phyloP scores from a whole-genome alignment of 1,140 invertebrate species.

The Eubasilissa regina region DNA sequence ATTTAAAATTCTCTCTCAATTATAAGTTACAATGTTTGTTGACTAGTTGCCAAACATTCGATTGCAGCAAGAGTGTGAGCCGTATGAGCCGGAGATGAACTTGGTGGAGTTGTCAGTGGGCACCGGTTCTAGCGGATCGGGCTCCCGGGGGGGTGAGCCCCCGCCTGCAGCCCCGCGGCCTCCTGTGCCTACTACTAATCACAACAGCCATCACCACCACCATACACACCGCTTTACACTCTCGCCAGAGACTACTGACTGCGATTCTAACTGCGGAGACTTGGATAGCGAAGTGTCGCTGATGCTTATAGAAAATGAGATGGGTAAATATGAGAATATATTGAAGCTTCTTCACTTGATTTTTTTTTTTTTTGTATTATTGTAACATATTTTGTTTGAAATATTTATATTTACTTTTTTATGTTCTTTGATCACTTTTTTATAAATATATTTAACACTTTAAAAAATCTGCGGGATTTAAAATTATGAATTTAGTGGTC shows the following conservation, averaged over 20 bases:
- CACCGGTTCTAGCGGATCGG: slow-evolving; percentile 78
- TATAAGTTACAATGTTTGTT: too few species aligned
- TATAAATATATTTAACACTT: too few species aligned
- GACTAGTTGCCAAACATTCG: slow-evolving; percentile 44
- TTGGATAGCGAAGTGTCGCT: slow-evolving; percentile 86
- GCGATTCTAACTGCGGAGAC: slow-evolving; percentile 90
- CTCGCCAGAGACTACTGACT: slow-evolving; percentile 96
- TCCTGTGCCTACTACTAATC: background rate
- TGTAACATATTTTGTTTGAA: too few species aligned
- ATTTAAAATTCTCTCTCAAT: too few species aligned
- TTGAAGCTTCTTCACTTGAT: too few species aligned
- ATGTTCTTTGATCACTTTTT: too few species aligned
- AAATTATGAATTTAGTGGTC: too few species aligned
- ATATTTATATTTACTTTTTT: too few species aligned
- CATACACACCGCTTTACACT: slow-evolving; percentile 79
- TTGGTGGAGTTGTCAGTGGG: slow-evolving; percentile 78
- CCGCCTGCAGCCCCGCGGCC: background rate
- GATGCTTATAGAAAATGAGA: slow-evolving; percentile 81
- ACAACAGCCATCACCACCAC: slow-evolving; percentile 21
- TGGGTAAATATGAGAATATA: slow-evolving; percentile 66
- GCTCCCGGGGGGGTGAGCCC: slow-evolving; percentile 61
- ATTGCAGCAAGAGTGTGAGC: slow-evolving; percentile 68
- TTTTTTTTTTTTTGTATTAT: too few species aligned
- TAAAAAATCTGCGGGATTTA: too few species aligned
- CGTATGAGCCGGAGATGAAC: slow-evolving; percentile 76